Base-by-base conservation (phyloP, 2,797 vertebrate genomes). In the Hafferia zeledoni region DNA sequence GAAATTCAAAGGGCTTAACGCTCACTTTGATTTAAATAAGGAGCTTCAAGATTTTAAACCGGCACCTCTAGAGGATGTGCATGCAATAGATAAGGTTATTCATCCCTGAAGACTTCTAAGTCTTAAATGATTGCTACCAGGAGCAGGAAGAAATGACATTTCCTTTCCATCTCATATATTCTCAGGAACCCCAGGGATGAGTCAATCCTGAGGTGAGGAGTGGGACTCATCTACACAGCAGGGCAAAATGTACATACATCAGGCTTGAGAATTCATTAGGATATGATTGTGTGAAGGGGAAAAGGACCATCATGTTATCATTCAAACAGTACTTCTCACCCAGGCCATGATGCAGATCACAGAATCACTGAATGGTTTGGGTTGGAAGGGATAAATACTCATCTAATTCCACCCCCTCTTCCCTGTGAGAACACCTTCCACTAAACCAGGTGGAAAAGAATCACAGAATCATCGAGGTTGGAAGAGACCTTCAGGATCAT, bases 81-180 rank as follows among this genome's bases (percentile, higher is more conserved):
- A 83, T 30, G 75, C 53, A 64, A 75, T 65, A 94, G 86, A 87
- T 87, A 93, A 94, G 46, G 64, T 92, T 95, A 89, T 64, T 89
- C 71, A 70, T 89, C 83, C 82, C 90, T 59, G 60, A 94, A 87
- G 83, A 93, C 68, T 93, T 83, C 53, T 92, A 61, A 90, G 89
- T 67, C 68, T 70, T 77, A 85, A 79, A 89, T 50, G 60, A 92
- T 52, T 94, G 57, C 90, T 92, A 64, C 56, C 60, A 90, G 75
- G 60, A 87, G 82, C 68, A 89, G 83, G 64, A 91, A 91, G n/a
- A 92, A 89, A 80, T 92, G 52, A 78, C 68, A 85, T 71, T 90
- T 90, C 75, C 37, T 87, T 84, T 85, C 78, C 2, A 0, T 39
- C 75, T 92, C 46, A 31, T 15, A 28, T 5, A 68, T 60, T 80